Percentiles rank a stretch among this genome's conserved stretches.
Conservation (phyloP, 2,797 vertebrate species). For the Lerista edwardsae region DNA sequence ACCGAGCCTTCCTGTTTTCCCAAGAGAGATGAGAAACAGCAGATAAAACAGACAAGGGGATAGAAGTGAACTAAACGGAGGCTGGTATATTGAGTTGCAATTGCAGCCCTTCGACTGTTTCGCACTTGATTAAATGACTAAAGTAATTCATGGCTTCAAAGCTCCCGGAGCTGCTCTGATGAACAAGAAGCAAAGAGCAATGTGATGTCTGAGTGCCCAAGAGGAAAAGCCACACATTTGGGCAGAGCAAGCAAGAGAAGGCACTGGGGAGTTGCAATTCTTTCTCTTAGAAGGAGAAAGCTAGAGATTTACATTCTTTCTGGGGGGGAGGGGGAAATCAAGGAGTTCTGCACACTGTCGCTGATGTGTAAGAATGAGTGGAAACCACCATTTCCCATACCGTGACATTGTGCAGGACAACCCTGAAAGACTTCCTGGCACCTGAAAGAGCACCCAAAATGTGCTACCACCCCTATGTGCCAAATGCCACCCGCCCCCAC, state of each 20-base stretch:
- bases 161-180: constrained; percentile 27
- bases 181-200: constrained; percentile 20
- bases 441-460: too few relatives aligned
- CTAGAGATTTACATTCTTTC: neutral
- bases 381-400: neutral
- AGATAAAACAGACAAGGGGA: constrained; percentile 51
- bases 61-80: constrained; percentile 44
- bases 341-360: neutral
- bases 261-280: neutral
- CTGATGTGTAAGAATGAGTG: neutral
- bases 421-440: too few relatives aligned
- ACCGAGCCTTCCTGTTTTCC: constrained; percentile 13
- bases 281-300: constrained; percentile 21
- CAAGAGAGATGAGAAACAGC: constrained; percentile 17
- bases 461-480: too few relatives aligned
- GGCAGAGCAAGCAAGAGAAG: neutral
- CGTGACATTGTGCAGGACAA: neutral
- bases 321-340: neutral
- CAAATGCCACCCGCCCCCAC: too few relatives aligned
- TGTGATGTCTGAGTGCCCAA: constrained; percentile 19
- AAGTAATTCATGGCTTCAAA: constrained; percentile 48
- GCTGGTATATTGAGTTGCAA: constrained; percentile 47
- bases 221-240: constrained; percentile 6
- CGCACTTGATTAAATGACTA: constrained; percentile 51
- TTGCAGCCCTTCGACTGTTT: constrained; percentile 41